These are phyloP conservation scores for Amblyjoppa proteus DNA, from an alignment of 2,888 invertebrate species.

Conservation along the genomic window DNA sequence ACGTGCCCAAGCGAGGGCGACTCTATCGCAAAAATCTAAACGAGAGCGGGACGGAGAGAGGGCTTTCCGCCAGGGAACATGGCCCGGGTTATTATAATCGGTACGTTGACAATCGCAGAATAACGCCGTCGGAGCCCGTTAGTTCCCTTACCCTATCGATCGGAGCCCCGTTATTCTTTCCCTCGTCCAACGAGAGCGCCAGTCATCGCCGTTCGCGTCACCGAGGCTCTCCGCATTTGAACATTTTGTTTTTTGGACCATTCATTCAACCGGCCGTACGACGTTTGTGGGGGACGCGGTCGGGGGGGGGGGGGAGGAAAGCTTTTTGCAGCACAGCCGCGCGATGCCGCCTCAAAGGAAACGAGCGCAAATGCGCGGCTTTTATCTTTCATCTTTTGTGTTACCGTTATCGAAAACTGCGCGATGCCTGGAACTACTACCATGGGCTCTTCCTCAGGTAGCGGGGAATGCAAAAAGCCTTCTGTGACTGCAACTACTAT, in stretches of 20 bases:
- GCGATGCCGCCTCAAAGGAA: conserved; percentile 56
- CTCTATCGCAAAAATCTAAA: conserved; percentile 66
- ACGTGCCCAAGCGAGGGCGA: conserved; percentile 60
- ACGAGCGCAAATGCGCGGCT: conserved; percentile 44
- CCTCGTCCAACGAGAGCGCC: not conserved
- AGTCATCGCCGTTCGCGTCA: not conserved
- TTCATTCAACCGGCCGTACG: conserved; percentile 12
- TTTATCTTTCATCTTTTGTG: conserved; percentile 65
- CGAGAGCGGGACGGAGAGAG: conserved; percentile 45
- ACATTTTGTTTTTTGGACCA: conserved; percentile 38
- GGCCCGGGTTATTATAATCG: conserved; percentile 54
- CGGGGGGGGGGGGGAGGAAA: conserved; percentile 9
- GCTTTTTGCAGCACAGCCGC: conserved; percentile 24
- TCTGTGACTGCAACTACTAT: conserved; percentile 35
- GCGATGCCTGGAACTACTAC: conserved; percentile 26
- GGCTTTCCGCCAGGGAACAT: not conserved
- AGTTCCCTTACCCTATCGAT: conserved; percentile 12
- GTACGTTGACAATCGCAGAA: conserved; percentile 54
- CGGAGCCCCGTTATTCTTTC: conserved; percentile 14
- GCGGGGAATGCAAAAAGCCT: conserved; percentile 27
- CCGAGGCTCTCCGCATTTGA: conserved; percentile 3
- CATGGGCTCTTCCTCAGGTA: conserved; percentile 4
- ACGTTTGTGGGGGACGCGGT: conserved; percentile 26
- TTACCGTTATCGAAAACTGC: conserved; percentile 59
- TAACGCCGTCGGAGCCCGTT: not conserved